These are phyloP conservation scores for Sprattus sprattus DNA, from an alignment of 2,113 vertebrate genomes.

Conservation along the genomic window DNA sequence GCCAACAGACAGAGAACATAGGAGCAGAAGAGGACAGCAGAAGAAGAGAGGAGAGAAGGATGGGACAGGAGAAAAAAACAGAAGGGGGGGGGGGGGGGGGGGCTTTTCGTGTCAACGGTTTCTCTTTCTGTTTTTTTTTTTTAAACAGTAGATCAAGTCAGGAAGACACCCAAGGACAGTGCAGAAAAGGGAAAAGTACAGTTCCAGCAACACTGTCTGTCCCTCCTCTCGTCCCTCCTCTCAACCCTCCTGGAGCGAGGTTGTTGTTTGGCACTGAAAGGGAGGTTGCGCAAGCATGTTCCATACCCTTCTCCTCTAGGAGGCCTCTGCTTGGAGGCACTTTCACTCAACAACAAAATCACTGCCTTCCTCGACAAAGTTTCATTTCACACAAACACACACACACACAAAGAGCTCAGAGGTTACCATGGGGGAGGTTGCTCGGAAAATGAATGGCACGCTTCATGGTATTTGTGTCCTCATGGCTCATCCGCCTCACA, in stretches of 20 bases:
- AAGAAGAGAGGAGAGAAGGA: slow-evolving; percentile 25
- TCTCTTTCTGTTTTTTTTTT: neutral
- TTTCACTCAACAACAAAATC: neutral
- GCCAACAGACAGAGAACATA: slow-evolving; percentile 32
- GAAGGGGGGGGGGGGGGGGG: neutral
- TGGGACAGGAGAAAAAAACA: neutral
- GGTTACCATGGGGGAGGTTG: neutral
- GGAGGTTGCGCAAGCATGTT: neutral
- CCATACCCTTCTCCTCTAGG: neutral
- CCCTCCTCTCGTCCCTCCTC: neutral
- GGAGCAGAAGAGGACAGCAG: neutral
- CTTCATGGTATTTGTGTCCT: neutral
- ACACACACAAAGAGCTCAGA: neutral
- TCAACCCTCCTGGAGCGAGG: neutral
- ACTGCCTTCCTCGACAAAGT: neutral
- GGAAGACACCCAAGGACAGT: neutral
- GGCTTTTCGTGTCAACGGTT: neutral
- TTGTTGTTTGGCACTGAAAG: neutral
- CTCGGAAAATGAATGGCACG: neutral
- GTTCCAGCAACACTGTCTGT: neutral
- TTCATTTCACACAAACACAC: neutral
- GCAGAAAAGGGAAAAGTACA: neutral
- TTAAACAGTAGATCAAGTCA: neutral
- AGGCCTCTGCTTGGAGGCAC: neutral
- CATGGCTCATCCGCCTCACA: neutral